Evolutionary conservation across 2,888 invertebrate species (phyloP).

Genomic region (Penaeus monodon): DNA sequence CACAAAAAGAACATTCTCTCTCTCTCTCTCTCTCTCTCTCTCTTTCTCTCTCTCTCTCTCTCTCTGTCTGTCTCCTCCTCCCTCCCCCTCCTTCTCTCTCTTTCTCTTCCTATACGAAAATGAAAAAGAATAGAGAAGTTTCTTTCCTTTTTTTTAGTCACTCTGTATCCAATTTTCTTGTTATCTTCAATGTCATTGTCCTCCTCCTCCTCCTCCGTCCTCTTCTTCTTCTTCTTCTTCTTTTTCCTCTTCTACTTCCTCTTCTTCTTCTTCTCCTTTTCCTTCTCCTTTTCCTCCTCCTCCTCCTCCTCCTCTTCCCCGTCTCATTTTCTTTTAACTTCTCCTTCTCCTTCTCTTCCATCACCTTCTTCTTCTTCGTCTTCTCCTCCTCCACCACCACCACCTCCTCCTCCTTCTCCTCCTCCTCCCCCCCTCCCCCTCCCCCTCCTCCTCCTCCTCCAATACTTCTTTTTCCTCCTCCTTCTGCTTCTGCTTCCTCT

Average conservation of each 20-base stretch:
- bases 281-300: background rate
- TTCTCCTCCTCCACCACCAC: background rate
- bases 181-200: no score
- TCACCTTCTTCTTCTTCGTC: background rate
- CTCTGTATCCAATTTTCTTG: no score
- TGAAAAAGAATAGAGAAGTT: no score
- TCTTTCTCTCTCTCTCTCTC: background rate
- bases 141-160: no score
- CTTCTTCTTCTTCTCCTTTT: background rate
- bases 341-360: no score
- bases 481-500: background rate
- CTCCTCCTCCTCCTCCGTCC: background rate
- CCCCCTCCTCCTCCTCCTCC: background rate
- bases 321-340: background rate
- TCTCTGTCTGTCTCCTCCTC: background rate
- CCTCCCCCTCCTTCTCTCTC: background rate
- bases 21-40: background rate
- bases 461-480: background rate
- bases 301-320: background rate
- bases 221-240: background rate
- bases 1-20: no score
- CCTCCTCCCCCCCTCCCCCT: background rate
- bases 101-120: background rate
- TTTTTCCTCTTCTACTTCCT: background rate
- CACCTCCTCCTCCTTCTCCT: background rate